Base-by-base conservation (phyloP, 1,140 invertebrate genomes). In the Eueides isabella region DNA sequence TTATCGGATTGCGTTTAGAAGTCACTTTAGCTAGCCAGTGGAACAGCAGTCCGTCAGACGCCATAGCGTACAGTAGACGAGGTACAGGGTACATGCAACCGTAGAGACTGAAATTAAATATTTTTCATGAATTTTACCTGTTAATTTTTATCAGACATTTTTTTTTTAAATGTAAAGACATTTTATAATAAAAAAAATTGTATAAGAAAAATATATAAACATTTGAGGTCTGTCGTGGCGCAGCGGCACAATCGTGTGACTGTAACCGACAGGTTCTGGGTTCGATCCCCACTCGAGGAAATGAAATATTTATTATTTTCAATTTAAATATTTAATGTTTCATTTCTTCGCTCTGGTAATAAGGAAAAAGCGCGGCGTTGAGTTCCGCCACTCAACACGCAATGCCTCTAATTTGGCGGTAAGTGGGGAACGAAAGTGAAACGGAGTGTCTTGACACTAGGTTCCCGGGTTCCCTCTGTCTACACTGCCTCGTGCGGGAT, bases 11-110 rank as follows among this genome's bases (percentile, higher is more conserved):
- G 76, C 97, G 95, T 74, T 96, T 96, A 0, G 94, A 81, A 87
- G 94, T 95, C 12, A 98, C 93, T 66, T 92, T 94, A 1, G 95
- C 95, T 72, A 98, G 93, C 86, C 95, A 96, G 65, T 94, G 93
- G 84, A 97, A 97, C 7, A 98, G 92, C 1, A 98, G 86, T 1
- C 97, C 97, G 87, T 98, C 98, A 7, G 94, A 94, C 0, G 97
- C 96, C 97, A 98, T 98, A 0, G 97, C 96, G 84, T 98, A 98
- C 28, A 98, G 94, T 16, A 98, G 95, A 31, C 97, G 93, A 0
- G 98, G 97, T 28, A 98, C 86, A 1, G 97, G 97, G 88, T 97
- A 98, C 95, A 98, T 96, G 0, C 97, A 95, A 1, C 97, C 97
- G 61, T 98, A 94, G 23, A 98, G 92, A 93, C 97, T 97, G 86